Base-by-base conservation (phyloP, 1,140 invertebrate species). In the Anoplolepis gracilipes region DNA sequence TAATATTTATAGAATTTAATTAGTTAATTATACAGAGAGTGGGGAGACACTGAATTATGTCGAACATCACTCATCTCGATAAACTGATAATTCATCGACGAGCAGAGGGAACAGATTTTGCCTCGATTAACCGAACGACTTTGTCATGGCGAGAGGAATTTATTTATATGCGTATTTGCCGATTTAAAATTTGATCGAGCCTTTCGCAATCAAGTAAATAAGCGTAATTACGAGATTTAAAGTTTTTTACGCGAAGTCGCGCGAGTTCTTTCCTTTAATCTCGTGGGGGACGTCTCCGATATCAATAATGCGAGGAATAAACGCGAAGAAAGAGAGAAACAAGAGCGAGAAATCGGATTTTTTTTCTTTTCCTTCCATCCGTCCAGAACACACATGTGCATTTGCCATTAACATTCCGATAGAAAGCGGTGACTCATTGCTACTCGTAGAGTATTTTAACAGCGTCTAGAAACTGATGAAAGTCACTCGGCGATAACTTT, bases 401-500 rank as follows among this genome's bases (percentile, higher is more conserved):
- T 84, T 81, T 30, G 82, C 86, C 82, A 86, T 89, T 89, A 89
- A 88, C 88, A 86, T 89, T 88, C 88, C 88, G 64, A 62, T 89
- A 88, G 88, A 89, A 89, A 89, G 69, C 76, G 84, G 82, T 89
- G 88, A 89, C 75, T 89, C 88, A 89, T 57, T 55, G 73, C 77
- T 13, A 64, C 42, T 70, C 67, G 85, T 77, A 19, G 81, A 55
- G 84, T 88, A 88, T 89, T 86, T 88, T 70, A 73, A 85, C 42
- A 75, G 77, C 53, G 70, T 75, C 76, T 89, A 88, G 76, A 82
- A 88, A 86, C 49, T 72, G 88, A 88, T 82, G 84, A 85, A 46
- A 86, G 62, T 49, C 59, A 28, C 61, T 53, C 77, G 67, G 33
- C 53, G 62, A 57, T 64, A 79, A 79, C 30, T 79, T 69, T 49